Evolutionary conservation across 2,888 invertebrate genomes (phyloP), one percentile per base, ranked within the genome.

Genomic region (Zele albiditarsus): DNA sequence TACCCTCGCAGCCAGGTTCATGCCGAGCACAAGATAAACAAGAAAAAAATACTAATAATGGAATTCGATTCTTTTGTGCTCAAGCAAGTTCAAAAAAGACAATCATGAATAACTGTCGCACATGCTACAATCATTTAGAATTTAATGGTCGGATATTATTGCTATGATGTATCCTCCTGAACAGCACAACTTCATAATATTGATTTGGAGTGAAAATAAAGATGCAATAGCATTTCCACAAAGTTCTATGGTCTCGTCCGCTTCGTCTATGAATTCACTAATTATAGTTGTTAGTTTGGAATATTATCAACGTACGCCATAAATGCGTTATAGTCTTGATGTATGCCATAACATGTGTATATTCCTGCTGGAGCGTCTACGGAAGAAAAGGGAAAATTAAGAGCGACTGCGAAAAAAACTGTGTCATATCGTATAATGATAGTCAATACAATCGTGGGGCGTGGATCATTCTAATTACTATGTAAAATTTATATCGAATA

Each of bases 201-300:
- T 57, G 23, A 57, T 57, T 57, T 25, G 14, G 6, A 25, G 5
- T 25, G 10, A 25, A 12, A 57, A 27, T 57, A 57, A 23, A 25
- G 25, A 25, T 2, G 10, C 20, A 31, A 31, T 31, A 25, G 23
- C 3, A 12, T 38, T 66, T 23, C 14, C 42, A 42, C 27, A 63
- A 63, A 63, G 31, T 46, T 57, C 57, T 57, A 25, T 14, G 57
- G 25, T 25, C 57, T n/a, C 28, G 20, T 71, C 23, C 33, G 57
- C 42, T 25, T 57, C 57, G 28, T 71, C 68, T 65, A 73, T 73
- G 74, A 73, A 73, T 66, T 66, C 67, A 60, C 71, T 74, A 78
- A 78, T 79, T 76, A 57, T 49, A 28, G 57, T 49, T 68, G 74
- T 74, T 76, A 78, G 73, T 38, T 53, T 42, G 65, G 67, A 33